Evolutionary conservation across 2,113 vertebrate genomes (phyloP).

Genomic region (Chloroceryle aenea): DNA sequence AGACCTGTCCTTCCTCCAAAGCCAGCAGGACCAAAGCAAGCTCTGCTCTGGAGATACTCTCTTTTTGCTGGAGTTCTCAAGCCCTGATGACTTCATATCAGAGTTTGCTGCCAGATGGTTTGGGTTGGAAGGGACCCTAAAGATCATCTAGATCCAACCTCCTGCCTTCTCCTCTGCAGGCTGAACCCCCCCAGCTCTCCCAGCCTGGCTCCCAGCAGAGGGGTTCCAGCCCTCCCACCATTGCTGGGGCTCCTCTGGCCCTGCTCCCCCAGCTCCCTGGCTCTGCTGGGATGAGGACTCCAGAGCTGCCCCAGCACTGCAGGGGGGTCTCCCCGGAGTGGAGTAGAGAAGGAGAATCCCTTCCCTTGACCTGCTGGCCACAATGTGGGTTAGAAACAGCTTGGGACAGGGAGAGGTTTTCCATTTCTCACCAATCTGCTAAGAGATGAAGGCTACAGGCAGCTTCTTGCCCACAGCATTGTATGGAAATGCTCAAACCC

Average conservation of each 20-base stretch:
- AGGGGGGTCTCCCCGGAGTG: no score
- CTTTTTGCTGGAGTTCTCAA: background rate
- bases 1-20: background rate
- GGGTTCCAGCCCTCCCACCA: background rate
- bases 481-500: background rate
- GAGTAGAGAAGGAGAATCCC: background rate
- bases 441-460: background rate
- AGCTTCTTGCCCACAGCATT: background rate
- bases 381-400: background rate
- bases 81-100: background rate
- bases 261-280: background rate
- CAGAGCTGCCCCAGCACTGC: background rate
- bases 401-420: background rate
- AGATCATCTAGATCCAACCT: background rate
- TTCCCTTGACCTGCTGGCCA: background rate
- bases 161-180: background rate
- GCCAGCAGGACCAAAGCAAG: background rate
- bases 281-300: background rate
- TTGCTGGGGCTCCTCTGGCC: background rate
- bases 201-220: background rate
- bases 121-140: background rate
- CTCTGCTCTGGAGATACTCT: background rate
- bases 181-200: background rate
- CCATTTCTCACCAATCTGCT: background rate
- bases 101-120: background rate